Evolutionary conservation across 1,140 invertebrate species (phyloP).

Genomic region (Varroa destructor): DNA sequence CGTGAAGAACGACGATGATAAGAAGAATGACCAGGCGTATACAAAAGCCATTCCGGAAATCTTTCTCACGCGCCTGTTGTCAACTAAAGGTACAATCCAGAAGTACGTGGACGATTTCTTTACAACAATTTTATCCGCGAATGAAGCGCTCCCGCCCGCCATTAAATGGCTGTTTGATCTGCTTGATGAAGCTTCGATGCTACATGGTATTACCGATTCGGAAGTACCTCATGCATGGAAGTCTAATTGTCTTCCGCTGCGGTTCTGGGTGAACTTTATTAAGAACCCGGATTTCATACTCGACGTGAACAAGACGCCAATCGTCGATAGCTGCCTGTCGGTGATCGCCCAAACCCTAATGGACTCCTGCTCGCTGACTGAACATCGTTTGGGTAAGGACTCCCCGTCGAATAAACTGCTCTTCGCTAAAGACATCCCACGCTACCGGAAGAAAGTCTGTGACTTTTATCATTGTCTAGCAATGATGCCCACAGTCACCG

Average conservation of each 20-base stretch:
- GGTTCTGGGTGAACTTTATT: slow-evolving; percentile 94
- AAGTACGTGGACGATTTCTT: slow-evolving; percentile 94
- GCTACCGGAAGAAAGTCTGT: slow-evolving; percentile 66
- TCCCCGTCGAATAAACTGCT: slow-evolving; percentile 85
- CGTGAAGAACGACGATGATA: slow-evolving; percentile 25
- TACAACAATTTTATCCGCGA: slow-evolving; percentile 69
- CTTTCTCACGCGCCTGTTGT: slow-evolving; percentile 75
- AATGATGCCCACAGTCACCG: slow-evolving; percentile 67
- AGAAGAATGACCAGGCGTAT: slow-evolving; percentile 22
- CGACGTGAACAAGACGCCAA: slow-evolving; percentile 81
- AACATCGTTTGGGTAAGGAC: slow-evolving; percentile 77
- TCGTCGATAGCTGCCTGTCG: slow-evolving; percentile 77
- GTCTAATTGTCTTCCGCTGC: slow-evolving; percentile 77
- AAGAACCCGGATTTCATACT: slow-evolving; percentile 95
- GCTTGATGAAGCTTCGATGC: slow-evolving; percentile 71
- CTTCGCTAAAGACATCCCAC: slow-evolving; percentile 84
- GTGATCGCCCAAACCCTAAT: slow-evolving; percentile 93
- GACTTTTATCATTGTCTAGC: slow-evolving; percentile 74
- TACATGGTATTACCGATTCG: slow-evolving; percentile 66
- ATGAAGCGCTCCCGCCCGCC: slow-evolving; percentile 73
- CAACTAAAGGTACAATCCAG: slow-evolving; percentile 86
- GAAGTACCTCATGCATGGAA: slow-evolving; percentile 93
- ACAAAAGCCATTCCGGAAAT: slow-evolving; percentile 82
- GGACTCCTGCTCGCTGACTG: slow-evolving; percentile 77
- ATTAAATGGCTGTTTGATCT: slow-evolving; percentile 92